These are phyloP conservation scores for Lasius fuliginosus DNA, from an alignment of 2,888 invertebrate genomes.

Conservation along the genomic window DNA sequence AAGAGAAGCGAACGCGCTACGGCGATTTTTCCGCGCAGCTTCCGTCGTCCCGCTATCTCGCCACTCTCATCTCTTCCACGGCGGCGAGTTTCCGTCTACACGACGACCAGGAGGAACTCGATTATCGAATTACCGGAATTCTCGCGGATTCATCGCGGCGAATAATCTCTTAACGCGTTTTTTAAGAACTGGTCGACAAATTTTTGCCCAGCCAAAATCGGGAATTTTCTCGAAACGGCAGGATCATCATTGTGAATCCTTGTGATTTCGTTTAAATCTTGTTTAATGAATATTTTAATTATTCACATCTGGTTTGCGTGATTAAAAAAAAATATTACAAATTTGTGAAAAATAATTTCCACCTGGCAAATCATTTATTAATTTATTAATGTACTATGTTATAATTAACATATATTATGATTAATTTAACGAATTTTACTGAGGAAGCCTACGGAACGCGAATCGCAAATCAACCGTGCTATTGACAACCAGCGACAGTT, in stretches of 20 bases:
- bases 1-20: not conserved
- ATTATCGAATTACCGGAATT: constrained; percentile 62
- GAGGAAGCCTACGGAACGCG: not conserved
- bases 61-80: constrained; percentile 29
- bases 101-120: constrained; percentile 45
- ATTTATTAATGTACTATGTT: not conserved
- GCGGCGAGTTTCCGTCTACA: constrained; percentile 16
- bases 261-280: constrained; percentile 23
- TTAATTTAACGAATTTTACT: not conserved
- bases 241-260: not conserved
- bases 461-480: not conserved
- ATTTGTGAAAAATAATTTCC: not conserved
- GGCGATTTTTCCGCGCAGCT: constrained; percentile 22
- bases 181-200: constrained; percentile 2
- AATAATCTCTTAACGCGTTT: constrained; percentile 52
- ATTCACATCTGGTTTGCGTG: not conserved
- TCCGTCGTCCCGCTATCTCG: constrained; percentile 11
- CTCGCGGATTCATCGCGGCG: constrained; percentile 31
- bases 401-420: not conserved
- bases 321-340: not conserved
- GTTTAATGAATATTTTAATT: constrained; percentile 20
- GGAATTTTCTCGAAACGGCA: not conserved
- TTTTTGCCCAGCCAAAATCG: constrained; percentile 29
- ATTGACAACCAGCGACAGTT: constrained; percentile 10
- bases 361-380: not conserved